phyloP scores from a whole-genome alignment of 2,888 invertebrate genomes.

The Galerucella nymphaeae region DNA sequence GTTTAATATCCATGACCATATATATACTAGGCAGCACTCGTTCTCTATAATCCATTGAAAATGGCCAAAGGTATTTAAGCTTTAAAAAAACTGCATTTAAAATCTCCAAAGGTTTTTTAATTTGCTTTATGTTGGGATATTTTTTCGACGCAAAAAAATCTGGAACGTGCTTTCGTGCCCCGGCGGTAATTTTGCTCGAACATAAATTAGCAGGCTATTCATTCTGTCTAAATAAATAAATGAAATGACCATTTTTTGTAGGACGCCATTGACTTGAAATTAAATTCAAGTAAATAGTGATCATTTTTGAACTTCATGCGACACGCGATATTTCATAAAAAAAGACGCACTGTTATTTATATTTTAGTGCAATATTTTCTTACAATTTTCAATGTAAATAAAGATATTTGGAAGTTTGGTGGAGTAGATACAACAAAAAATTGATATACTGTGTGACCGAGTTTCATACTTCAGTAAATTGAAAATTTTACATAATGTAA shows the following conservation, averaged over 20 bases:
- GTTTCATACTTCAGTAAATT: too few species aligned
- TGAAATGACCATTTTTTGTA: not conserved
- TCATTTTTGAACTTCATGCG: too few species aligned
- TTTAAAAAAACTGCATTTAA: not conserved
- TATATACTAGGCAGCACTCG: slow-evolving; percentile 1
- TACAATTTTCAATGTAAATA: too few species aligned
- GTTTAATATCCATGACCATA: not conserved
- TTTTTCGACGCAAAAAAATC: not conserved
- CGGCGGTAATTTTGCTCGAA: not conserved
- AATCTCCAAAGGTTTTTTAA: slow-evolving; percentile 26
- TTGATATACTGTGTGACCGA: too few species aligned
- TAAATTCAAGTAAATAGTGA: too few species aligned
- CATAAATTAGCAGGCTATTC: not conserved
- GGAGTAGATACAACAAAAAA: too few species aligned
- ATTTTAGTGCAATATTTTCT: too few species aligned
- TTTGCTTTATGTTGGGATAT: slow-evolving; percentile 38
- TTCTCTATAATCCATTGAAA: slow-evolving; percentile 32
- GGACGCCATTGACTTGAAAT: too few species aligned
- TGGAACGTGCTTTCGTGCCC: not conserved
- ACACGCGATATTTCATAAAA: too few species aligned
- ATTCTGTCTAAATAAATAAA: not conserved
- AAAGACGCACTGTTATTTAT: too few species aligned
- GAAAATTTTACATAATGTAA: too few species aligned
- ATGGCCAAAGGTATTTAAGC: slow-evolving; percentile 14
- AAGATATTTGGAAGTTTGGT: too few species aligned